These are phyloP conservation scores for Lophotriccus pileatus DNA, from an alignment of 2,797 vertebrate genomes.

Conservation along the genomic window DNA sequence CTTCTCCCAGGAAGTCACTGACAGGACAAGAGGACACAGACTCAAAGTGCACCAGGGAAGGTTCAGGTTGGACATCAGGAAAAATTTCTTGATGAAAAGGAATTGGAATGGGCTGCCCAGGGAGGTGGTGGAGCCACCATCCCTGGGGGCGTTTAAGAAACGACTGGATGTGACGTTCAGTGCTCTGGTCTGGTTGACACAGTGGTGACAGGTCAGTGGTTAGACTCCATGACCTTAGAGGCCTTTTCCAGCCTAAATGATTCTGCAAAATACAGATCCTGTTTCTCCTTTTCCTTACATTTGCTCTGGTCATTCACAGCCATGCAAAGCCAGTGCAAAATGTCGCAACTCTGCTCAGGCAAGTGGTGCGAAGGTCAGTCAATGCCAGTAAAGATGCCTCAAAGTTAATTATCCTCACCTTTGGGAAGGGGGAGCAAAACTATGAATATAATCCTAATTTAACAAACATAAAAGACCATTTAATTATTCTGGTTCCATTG, in stretches of 20 bases:
- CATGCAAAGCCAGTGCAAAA: neutral
- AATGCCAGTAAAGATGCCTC: neutral
- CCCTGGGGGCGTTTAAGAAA: neutral
- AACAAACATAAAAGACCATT: neutral
- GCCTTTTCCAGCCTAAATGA: neutral
- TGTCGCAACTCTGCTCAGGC: neutral
- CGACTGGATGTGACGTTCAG: rapidly evolving
- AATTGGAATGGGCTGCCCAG: neutral
- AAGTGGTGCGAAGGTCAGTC: neutral
- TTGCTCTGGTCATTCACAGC: neutral
- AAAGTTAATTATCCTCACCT: neutral
- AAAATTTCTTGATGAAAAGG: neutral
- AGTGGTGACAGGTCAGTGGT: neutral
- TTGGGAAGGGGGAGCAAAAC: neutral
- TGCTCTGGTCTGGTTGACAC: neutral
- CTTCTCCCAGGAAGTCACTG: neutral
- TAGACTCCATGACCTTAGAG: neutral
- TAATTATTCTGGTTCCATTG: constrained; percentile 14
- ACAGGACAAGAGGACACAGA: neutral
- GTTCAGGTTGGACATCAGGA: neutral
- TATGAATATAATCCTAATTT: neutral
- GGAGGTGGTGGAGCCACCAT: neutral
- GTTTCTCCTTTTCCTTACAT: neutral
- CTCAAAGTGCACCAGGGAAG: neutral
- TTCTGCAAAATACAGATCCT: neutral